Conservation (phyloP, 2,797 vertebrate species). For the Gallinago stenura region DNA sequence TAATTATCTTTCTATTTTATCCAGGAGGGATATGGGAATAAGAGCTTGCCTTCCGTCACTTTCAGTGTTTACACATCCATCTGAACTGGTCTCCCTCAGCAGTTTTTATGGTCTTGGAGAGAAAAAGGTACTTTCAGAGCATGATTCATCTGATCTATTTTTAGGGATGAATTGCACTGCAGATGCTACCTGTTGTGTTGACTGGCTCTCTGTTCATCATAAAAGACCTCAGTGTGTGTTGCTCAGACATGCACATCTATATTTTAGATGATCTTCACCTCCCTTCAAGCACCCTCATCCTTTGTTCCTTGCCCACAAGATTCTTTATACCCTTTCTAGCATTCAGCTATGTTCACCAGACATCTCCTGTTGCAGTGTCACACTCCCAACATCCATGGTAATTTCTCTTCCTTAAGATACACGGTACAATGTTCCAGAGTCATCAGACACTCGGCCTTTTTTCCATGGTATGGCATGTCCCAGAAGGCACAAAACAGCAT, state of each 20-base stretch:
- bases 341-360: background rate
- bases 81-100: background rate
- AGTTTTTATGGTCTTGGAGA: background rate
- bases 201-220: background rate
- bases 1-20: background rate
- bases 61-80: background rate
- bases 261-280: background rate
- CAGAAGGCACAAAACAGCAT: background rate
- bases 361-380: background rate
- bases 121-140: background rate
- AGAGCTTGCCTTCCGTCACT: background rate
- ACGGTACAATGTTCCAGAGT: background rate
- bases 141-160: background rate
- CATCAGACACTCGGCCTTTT: background rate
- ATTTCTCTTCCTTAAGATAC: background rate
- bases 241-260: background rate
- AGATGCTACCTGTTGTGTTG: background rate
- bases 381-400: background rate
- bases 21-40: background rate
- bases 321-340: background rate
- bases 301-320: background rate
- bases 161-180: background rate
- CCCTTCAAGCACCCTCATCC: background rate
- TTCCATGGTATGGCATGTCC: background rate
- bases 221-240: background rate